These are phyloP conservation scores for Pseudonaja textilis DNA, from an alignment of 2,113 vertebrate genomes.

Conservation along the genomic window DNA sequence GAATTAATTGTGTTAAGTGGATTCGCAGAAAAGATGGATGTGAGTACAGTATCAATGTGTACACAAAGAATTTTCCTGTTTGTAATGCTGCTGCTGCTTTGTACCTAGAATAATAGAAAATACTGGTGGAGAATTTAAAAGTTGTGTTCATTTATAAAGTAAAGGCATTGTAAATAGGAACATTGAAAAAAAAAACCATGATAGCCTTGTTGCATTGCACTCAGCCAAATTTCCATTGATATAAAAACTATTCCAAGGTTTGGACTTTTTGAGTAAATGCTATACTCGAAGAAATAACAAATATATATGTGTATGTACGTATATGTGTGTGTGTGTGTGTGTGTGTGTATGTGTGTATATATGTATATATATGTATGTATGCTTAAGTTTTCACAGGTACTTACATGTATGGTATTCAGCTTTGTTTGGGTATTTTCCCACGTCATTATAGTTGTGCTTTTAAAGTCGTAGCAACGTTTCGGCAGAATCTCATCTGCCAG, in stretches of 20 bases:
- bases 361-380: too few species aligned
- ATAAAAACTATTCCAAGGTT: neutral
- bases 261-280: neutral
- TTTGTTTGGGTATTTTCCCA: too few species aligned
- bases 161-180: neutral
- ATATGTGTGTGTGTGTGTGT: too few species aligned
- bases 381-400: too few species aligned
- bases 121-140: neutral
- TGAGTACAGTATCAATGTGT: conserved; percentile 69
- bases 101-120: neutral
- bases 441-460: too few species aligned
- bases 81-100: neutral
- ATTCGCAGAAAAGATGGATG: conserved; percentile 75
- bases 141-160: neutral
- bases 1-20: conserved; percentile 91
- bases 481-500: too few species aligned
- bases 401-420: too few species aligned
- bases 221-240: neutral
- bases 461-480: too few species aligned
- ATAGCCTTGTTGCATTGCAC: neutral
- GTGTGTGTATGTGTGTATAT: too few species aligned
- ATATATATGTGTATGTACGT: too few species aligned
- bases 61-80: neutral
- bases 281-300: neutral
- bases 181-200: neutral